These are phyloP conservation scores for Epizoanthus stellaris DNA, from an alignment of 92 coral and sea anemone species.

Conservation along the genomic window DNA sequence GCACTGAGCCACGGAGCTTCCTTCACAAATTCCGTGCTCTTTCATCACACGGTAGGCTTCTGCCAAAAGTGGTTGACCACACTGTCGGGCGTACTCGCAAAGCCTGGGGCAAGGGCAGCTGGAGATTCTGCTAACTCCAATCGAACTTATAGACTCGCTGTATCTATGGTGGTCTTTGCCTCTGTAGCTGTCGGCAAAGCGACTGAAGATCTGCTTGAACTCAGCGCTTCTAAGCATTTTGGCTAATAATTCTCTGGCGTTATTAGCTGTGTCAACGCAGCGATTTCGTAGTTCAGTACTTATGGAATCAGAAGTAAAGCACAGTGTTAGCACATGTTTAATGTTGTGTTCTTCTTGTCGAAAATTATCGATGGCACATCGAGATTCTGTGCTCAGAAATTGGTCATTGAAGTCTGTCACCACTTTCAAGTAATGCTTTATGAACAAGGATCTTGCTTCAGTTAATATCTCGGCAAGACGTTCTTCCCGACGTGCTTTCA, in stretches of 20 bases:
- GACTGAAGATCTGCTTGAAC: background rate
- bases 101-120: slow-evolving; percentile 27
- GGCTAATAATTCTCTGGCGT: slow-evolving; percentile 33
- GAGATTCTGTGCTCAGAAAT: slow-evolving; percentile 40
- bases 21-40: slow-evolving; percentile 15
- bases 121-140: slow-evolving; percentile 47
- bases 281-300: background rate
- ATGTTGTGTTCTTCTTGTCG: slow-evolving; percentile 52
- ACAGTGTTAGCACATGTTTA: slow-evolving; percentile 26
- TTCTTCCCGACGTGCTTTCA: too few species aligned
- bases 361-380: slow-evolving; percentile 40
- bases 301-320: background rate
- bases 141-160: slow-evolving; percentile 52
- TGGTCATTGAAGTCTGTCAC: slow-evolving; percentile 35
- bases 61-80: slow-evolving; percentile 38
- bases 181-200: background rate
- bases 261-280: slow-evolving; percentile 39
- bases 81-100: slow-evolving; percentile 28
- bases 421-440: slow-evolving; percentile 34
- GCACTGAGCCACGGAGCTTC: slow-evolving; percentile 58
- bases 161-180: slow-evolving; percentile 46
- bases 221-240: slow-evolving; percentile 28
- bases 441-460: slow-evolving; percentile 40
- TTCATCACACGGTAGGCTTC: slow-evolving; percentile 39
- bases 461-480: slow-evolving; percentile 5